Percentiles rank a stretch among this genome's conserved stretches.
Conservation (phyloP, 2,797 vertebrate species). For the Phylloscopus collybita region DNA sequence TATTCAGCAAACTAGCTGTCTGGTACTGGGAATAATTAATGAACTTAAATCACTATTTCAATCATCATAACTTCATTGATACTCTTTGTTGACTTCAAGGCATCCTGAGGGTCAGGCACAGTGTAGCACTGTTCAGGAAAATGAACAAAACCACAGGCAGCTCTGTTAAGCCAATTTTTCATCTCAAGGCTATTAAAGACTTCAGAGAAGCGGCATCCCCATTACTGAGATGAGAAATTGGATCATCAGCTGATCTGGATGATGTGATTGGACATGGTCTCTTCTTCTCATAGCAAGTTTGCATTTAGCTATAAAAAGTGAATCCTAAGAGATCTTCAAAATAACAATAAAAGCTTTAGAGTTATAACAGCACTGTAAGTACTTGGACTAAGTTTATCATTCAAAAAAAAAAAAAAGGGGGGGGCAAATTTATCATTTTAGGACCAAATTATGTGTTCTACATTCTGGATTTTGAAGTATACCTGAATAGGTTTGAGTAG, state of each 20-base stretch:
- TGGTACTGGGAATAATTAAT: neutral
- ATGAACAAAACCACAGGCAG: neutral
- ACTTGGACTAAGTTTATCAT: neutral
- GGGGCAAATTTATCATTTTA: neutral
- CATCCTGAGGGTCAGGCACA: neutral
- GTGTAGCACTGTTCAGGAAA: neutral
- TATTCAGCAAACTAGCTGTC: neutral
- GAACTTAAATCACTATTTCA: neutral
- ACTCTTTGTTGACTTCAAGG: neutral
- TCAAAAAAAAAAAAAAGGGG: neutral
- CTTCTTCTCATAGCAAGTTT: neutral
- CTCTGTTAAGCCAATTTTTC: conserved; percentile 8
- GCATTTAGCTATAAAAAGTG: neutral
- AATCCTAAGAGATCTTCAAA: neutral
- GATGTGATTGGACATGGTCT: neutral
- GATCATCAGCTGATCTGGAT: neutral
- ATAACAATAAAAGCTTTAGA: neutral
- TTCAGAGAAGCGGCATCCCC: neutral
- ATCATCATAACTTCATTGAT: neutral
- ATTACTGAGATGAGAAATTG: neutral
- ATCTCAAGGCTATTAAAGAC: neutral
- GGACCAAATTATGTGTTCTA: neutral
- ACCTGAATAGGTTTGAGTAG: neutral
- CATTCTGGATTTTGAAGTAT: neutral
- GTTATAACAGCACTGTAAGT: neutral